Evolutionary conservation across 1,140 invertebrate species (phyloP), one percentile per base, ranked within the genome.

Genomic region (Agrypnia vestita): DNA sequence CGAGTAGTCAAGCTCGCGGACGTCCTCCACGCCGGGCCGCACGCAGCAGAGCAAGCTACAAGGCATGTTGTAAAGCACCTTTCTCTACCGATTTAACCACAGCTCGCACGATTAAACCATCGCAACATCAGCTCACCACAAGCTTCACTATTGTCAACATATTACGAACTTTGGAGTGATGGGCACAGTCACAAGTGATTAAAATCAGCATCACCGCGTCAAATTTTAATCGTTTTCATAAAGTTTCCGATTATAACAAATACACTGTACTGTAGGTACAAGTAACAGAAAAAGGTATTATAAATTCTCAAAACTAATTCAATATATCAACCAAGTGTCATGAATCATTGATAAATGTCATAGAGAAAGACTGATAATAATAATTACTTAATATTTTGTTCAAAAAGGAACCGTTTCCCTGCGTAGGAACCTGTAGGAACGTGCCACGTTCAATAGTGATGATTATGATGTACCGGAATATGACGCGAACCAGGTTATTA

Each of bases 1-100:
- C 81, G 94, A 93, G 84, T 94, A 94, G 88, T 97, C 95, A 84
- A 97, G 89, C 84, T 94, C 92, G 80, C 91, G 91, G 76, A 96
- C 92, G 86, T 94, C 93, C 88, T 94, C 90, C 62, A 88, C 89
- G 80, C 84, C 84, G 76, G 89, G 90, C 83, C 90, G 88, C 78
- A 91, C 90, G 86, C 91, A 92, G 84, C 89, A 89, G 84, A 89
- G 85, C 84, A 73, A 44, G 56, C 56, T 62, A 53, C 67, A 74
- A 73, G 77, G 77, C 77, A 79, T 79, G 44, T 73, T 74, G 67
- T 25, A 71, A 71, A 47, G 77, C 67, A 61, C 67, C 47, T 56
- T 44, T 74, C 53, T 44, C 51, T 47, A 56, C 71, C 53, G 43
- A 74, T 71, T n/a, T 49, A 71, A 51, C 67, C 35, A 62, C 47